Evolutionary conservation across 2,113 vertebrate genomes (phyloP), one percentile per base, ranked within the genome.

Genomic region (Rhombomys opimus): DNA sequence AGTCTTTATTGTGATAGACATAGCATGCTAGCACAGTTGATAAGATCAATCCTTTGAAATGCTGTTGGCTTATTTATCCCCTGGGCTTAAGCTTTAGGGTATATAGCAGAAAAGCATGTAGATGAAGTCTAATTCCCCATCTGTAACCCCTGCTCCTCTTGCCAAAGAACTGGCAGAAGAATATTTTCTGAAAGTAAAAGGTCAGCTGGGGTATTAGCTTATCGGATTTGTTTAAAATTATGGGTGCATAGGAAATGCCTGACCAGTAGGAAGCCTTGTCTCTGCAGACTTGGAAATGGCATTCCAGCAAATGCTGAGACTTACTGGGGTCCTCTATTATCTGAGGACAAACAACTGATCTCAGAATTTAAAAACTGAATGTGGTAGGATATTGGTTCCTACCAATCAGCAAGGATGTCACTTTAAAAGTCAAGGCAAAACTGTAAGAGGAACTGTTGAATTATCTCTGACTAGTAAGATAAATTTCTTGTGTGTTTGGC

Each of bases 291-390:
- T 30, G 46, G 46, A 67, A 41, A 68, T 54, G 82, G 46, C 35
- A 81, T 2, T 75, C 12, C 52, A 77, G 70, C 54, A 63, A 87
- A 12, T 38, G 11, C 35, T 17, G 50, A 57, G 38, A 50, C 23
- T 63, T 68, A 50, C 52, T 20, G 73, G 38, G 20, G 12, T 78
- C 63, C 82, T 90, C 30, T 0, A 17, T 72, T 22, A 84, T 57
- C 67, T 93, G 10, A 88, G 46, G 90, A 94, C 30, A 87, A 95
- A 90, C 82, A 20, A 84, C 4, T 68, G 73, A 92, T 63, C 32
- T 95, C 80, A 57, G 30, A 90, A 95, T 54, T 80, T 50, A 65
- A 84, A 75, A 87, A 87, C 7, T 94, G 57, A 96, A 76, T 89
- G 54, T 80, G 22, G 13, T 78, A 65, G 35, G 54, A 87, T 78